Evolutionary conservation across 2,888 invertebrate species (phyloP).

Genomic region (Trilocha varians): DNA sequence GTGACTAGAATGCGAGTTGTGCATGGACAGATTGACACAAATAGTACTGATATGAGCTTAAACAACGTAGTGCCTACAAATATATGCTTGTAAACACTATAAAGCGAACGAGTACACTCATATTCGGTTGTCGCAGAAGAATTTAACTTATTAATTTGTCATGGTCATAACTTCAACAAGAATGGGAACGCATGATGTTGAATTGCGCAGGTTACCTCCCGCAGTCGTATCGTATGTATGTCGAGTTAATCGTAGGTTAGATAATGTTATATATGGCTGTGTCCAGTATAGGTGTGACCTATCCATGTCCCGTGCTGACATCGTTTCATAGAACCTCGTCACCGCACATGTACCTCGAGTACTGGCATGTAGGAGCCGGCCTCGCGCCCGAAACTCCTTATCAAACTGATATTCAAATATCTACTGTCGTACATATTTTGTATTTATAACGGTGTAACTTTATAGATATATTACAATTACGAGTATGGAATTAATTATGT

Average conservation of each 20-base stretch:
- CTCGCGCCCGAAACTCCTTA: slow-evolving; percentile 1
- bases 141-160: slow-evolving; percentile 26
- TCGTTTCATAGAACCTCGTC: background rate
- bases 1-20: slow-evolving; percentile 60
- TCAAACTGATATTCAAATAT: slow-evolving; percentile 12
- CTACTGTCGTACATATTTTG: slow-evolving; percentile 49
- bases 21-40: slow-evolving; percentile 61
- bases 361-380: background rate
- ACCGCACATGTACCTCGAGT: background rate
- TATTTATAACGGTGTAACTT: slow-evolving; percentile 54
- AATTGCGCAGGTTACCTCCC: too few species aligned
- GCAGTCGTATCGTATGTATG: background rate
- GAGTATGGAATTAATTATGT: slow-evolving; percentile 60
- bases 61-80: slow-evolving; percentile 77
- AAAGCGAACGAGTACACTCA: slow-evolving; percentile 36
- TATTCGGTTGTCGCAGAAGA: slow-evolving; percentile 27
- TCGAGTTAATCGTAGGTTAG: slow-evolving; percentile 9
- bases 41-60: slow-evolving; percentile 79
- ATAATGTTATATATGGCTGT: slow-evolving; percentile 36
- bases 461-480: slow-evolving; percentile 63
- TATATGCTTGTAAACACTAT: slow-evolving; percentile 65
- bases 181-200: background rate
- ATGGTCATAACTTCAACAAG: background rate
- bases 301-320: slow-evolving; percentile 6
- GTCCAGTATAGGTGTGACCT: slow-evolving; percentile 44